Base-by-base conservation (phyloP, 2,888 invertebrate species). In the Thelaira solivaga region DNA sequence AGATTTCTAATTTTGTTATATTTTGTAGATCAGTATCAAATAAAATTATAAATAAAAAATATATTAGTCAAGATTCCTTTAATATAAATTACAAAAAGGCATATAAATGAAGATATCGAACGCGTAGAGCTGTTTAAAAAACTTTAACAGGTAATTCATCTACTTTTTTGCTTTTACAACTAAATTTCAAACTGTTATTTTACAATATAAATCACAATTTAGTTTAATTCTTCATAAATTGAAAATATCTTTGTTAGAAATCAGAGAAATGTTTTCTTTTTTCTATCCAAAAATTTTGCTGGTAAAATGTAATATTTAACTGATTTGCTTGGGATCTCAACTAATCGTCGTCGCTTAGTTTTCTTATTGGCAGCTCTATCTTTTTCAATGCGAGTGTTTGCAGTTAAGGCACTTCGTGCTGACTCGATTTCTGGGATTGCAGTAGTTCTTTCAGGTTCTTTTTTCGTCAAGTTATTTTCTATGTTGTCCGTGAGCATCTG, bases 331-430 rank as follows among this genome's bases (percentile, higher is more conserved):
- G 68, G 69, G 8, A 36, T 16, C 2, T 73, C 41, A 0, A 49
- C 31, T 10, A 51, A 51, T 2, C 24, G 55, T 11, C n/a, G 6
- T 76, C 84, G 83, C 0, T 82, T 81, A 16, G 82, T 78, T 7
- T 81, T 81, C 45, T 53, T 84, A 2, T 22, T 59, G 2, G 8
- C 26, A 80, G 83, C 29, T 80, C 84, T 82, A 57, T 84, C 82
- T 4, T 76, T 81, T 82, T n/a, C n/a, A n/a, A 82, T 82, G 49
- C 2, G 4, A 81, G 83, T 13, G 81, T 55, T 39, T 16, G 24
- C 10, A 24, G 18, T 24, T 4, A 55, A 34, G 16, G 7, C 49
- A 69, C 11, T 41, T 31, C 51, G 36, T 20, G 2, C 39, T 2
- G 13, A 53, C 41, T 62, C 74, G 0, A 8, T 7, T 10, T 31